phyloP scores from a whole-genome alignment of 92 coral and sea anemone species.

The Zoanthus solanderi region DNA sequence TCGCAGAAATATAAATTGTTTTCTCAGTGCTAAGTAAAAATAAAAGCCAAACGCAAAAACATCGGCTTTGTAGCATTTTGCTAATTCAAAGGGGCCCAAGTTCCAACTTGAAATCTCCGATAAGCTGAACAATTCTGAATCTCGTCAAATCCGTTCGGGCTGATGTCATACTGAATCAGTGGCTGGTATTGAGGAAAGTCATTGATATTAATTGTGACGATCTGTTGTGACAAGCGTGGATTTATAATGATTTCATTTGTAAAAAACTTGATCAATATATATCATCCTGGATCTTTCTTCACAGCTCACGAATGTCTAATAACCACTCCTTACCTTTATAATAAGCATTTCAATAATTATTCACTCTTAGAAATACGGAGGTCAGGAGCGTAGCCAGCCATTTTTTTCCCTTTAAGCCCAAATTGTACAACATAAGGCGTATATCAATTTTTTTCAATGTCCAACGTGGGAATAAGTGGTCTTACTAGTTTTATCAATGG shows the following conservation, averaged over 20 bases:
- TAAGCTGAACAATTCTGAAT: no score
- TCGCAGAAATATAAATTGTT: not conserved
- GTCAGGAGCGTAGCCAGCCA: no score
- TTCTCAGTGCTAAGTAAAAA: not conserved
- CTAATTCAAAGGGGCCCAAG: not conserved
- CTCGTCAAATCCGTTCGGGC: no score
- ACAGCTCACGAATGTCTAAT: not conserved
- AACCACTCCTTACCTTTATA: not conserved
- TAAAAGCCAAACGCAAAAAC: constrained; percentile 6
- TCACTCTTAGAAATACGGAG: no score
- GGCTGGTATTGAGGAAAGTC: not conserved
- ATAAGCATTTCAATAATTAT: no score
- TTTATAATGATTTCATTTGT: not conserved
- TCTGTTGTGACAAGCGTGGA: not conserved
- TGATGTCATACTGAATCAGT: no score
- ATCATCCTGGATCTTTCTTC: not conserved
- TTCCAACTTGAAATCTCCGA: no score
- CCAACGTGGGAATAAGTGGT: no score
- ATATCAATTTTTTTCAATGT: no score
- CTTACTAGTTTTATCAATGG: no score
- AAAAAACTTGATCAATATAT: not conserved
- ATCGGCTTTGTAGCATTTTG: not conserved
- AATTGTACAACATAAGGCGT: no score
- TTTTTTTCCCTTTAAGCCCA: no score
- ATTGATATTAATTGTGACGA: not conserved